Percentiles rank a stretch among this genome's conserved stretches.
Conservation (phyloP, 2,113 vertebrate genomes). For the Grallaria varia region DNA sequence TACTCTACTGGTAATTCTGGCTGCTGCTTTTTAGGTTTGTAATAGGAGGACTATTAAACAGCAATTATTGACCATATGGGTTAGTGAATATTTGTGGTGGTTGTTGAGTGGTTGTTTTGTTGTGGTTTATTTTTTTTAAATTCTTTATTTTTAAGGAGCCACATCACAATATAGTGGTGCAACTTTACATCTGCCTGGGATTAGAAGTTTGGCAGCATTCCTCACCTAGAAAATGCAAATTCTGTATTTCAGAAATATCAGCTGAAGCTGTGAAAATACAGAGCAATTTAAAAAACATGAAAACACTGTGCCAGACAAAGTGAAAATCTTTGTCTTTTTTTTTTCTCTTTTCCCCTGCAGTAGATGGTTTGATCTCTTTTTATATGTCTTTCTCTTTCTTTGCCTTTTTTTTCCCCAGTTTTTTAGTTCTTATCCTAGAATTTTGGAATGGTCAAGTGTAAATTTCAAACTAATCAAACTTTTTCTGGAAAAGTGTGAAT, state of each 20-base stretch:
- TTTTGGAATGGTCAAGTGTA: conserved; percentile 21
- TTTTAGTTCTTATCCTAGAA: not conserved
- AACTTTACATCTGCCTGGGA: conserved; percentile 65
- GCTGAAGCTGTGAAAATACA: conserved; percentile 37
- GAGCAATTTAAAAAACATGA: conserved; percentile 10
- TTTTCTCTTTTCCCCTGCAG: not conserved
- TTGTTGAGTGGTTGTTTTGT: conserved; percentile 28
- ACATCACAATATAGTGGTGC: conserved; percentile 43
- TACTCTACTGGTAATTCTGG: conserved; percentile 94
- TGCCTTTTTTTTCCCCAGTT: not conserved
- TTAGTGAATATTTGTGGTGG: conserved; percentile 78
- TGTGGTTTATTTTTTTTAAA: not conserved
- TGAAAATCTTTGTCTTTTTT: not conserved
- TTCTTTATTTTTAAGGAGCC: conserved; percentile 67
- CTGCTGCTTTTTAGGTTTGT: conserved; percentile 88
- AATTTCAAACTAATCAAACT: conserved; percentile 11
- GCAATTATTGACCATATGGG: conserved; percentile 86
- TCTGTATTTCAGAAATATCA: conserved; percentile 53
- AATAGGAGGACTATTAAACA: conserved; percentile 88
- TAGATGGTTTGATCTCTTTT: not conserved
- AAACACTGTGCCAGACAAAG: conserved; percentile 1
- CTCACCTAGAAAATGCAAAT: conserved; percentile 57
- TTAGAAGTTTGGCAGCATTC: conserved; percentile 63
- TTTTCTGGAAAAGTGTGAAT: not conserved
- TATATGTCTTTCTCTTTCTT: not conserved